Conservation (phyloP, 2,113 vertebrate species). For the Oreotragus oreotragus region DNA sequence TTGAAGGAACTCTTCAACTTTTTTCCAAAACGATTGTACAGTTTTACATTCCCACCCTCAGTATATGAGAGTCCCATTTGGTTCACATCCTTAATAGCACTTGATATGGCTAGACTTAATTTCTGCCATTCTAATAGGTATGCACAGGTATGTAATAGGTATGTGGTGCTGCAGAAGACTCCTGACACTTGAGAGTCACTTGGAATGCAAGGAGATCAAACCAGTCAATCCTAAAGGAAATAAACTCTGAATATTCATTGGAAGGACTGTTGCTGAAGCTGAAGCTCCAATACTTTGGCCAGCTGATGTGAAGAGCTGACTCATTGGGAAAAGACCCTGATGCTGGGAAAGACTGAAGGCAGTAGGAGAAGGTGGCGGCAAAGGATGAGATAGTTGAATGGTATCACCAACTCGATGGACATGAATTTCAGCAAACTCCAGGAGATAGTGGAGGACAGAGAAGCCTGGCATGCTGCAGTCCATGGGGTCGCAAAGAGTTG, state of each 20-base stretch:
- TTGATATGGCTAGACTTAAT: background rate
- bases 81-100: background rate
- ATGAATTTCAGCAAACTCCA: background rate
- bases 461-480: background rate
- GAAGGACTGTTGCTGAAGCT: background rate
- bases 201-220: background rate
- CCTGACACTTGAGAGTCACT: background rate
- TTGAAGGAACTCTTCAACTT: background rate
- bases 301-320: background rate
- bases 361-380: background rate
- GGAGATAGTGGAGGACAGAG: background rate
- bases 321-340: background rate
- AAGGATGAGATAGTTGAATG: background rate
- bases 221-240: background rate
- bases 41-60: background rate
- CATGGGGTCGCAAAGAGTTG: background rate
- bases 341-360: background rate
- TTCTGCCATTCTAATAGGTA: background rate
- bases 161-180: background rate
- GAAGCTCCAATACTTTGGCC: background rate
- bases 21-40: background rate
- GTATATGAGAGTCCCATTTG: background rate
- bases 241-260: background rate
- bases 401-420: background rate
- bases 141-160: background rate